Evolutionary conservation across 2,888 invertebrate genomes (phyloP).

Genomic region (Unio delphinus): DNA sequence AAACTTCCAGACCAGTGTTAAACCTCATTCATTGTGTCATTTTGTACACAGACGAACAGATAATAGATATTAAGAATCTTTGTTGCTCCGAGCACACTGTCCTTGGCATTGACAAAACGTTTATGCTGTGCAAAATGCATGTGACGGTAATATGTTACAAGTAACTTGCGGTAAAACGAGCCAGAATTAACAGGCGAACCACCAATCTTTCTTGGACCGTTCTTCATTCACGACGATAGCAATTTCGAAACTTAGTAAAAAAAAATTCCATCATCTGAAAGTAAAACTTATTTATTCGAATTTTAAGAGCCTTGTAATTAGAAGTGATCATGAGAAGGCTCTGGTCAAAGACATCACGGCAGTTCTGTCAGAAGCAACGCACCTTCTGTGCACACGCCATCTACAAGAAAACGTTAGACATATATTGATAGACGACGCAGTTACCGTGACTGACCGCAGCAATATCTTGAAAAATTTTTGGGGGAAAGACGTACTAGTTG

Average conservation of each 20-base stretch:
- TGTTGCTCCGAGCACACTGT: constrained; percentile 1
- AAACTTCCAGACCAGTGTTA: constrained; percentile 4
- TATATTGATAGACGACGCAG: no score
- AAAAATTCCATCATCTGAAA: constrained; percentile 14
- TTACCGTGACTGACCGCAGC: no score
- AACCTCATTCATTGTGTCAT: constrained; percentile 8
- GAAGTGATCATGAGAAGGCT: constrained; percentile 15
- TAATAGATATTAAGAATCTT: no score
- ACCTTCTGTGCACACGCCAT: no score
- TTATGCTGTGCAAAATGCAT: constrained; percentile 25
- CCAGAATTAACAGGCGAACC: constrained; percentile 3
- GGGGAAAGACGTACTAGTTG: no score
- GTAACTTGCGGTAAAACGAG: constrained; percentile 11
- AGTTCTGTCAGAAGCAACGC: no score
- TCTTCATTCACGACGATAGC: constrained; percentile 25
- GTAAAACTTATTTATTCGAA: constrained; percentile 9
- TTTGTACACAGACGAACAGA: constrained; percentile 3
- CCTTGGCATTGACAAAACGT: constrained; percentile 24
- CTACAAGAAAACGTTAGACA: no score
- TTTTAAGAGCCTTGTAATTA: constrained; percentile 4
- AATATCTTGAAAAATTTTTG: no score
- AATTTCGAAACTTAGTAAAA: constrained; percentile 13
- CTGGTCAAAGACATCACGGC: neutral
- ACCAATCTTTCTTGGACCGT: constrained; percentile 29
- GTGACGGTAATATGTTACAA: constrained; percentile 26